Evolutionary conservation across 1,140 invertebrate genomes (phyloP).

Genomic region (Drosophila jambulina): DNA sequence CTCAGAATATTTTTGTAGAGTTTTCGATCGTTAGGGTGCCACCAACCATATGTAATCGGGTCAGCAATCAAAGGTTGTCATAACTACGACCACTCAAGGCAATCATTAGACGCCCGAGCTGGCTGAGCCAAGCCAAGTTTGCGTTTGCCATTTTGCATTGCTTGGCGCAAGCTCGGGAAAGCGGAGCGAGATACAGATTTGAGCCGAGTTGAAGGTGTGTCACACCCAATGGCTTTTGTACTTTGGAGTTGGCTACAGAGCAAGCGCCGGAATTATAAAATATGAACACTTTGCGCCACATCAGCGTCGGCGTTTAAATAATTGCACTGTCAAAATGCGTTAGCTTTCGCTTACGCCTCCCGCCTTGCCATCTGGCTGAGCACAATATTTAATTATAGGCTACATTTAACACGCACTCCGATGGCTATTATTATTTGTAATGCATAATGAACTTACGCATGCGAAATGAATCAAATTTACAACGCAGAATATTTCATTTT

Average conservation of each 20-base stretch:
- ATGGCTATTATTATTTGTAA: slow-evolving; percentile 48
- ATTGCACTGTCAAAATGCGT: slow-evolving; percentile 63
- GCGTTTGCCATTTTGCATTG: slow-evolving; percentile 29
- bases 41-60: slow-evolving; percentile 16
- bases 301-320: slow-evolving; percentile 57
- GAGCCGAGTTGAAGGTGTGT: slow-evolving; percentile 33
- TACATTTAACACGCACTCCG: slow-evolving; percentile 66
- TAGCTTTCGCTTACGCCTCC: slow-evolving; percentile 32
- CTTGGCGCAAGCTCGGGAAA: slow-evolving; percentile 2
- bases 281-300: slow-evolving; percentile 36
- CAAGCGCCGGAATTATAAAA: slow-evolving; percentile 41
- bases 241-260: slow-evolving; percentile 1
- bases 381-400: slow-evolving; percentile 71
- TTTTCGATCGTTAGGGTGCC: slow-evolving; percentile 1
- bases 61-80: slow-evolving; percentile 48
- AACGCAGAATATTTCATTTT: slow-evolving; percentile 70
- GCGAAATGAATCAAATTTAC: slow-evolving; percentile 70
- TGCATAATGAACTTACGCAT: slow-evolving; percentile 74
- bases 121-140: slow-evolving; percentile 22
- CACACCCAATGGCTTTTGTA: slow-evolving; percentile 26
- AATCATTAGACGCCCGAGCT: slow-evolving; percentile 24
- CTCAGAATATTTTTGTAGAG: not conserved
- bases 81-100: slow-evolving; percentile 26
- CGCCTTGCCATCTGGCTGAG: slow-evolving; percentile 2
- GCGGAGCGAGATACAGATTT: slow-evolving; percentile 21